Base-by-base conservation (phyloP, 2,797 vertebrate genomes). In the Petrocephalus sullivani region DNA sequence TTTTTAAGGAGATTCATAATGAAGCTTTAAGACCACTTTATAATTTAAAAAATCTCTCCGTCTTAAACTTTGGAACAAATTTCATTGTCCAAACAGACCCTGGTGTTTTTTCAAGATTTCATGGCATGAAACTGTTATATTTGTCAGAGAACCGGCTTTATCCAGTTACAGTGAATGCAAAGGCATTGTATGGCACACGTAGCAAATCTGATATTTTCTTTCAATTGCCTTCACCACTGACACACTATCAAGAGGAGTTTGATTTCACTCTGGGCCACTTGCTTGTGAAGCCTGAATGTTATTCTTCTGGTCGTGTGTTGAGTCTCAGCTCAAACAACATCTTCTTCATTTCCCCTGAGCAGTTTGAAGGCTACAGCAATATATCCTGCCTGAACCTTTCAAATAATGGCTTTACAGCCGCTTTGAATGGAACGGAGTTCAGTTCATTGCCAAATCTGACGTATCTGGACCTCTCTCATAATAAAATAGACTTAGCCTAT, bases 61-160 rank as follows among this genome's bases (percentile, higher is more conserved):
- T 94, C 1, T 88, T 99, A 90, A 95, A 99, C 54, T 92, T 99
- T 0, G 96, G 96, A 8, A 97, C 97, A 33, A 99, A 99, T 92
- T 99, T 99, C 88, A 97, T 99, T 58, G 97, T 97, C 91, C 60
- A 92, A 21, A 95, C 91, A 8, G 7, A 97, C 87, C 89, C 95
- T n/a, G 57, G 46, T 0, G 28, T 96, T 41, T 97, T 98, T 90
- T 82, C 57, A 0, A 61, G 94, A 0, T 93, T 97, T 10, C 1
- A 83, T 84, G 91, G 95, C 0, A 82, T 96, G 84, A 93, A 90
- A 75, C 64, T 93, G 87, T 95, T 97, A 91, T 96, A 96, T 90
- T 96, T 98, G 0, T 94, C 95, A 86, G 96, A 96, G 91, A 97
- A 97, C 90, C 95, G 95, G 85, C 93, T 97, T 87, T 96, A 95